These are phyloP conservation scores for Megamerina dolium DNA, from an alignment of 2,888 invertebrate species.

Conservation along the genomic window DNA sequence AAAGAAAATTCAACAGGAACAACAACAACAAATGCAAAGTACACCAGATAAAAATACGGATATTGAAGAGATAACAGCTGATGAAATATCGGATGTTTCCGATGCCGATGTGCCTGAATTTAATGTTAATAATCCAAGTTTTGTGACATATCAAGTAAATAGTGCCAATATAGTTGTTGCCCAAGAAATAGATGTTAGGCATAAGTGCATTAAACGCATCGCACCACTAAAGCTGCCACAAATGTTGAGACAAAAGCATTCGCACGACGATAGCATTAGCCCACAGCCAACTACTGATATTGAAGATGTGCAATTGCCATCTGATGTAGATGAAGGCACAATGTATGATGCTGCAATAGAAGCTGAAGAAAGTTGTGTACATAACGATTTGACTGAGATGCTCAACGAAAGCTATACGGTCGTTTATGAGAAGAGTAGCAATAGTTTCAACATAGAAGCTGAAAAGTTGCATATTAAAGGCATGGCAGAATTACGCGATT, in stretches of 20 bases:
- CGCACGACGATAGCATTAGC: slow-evolving; percentile 12
- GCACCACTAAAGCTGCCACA: slow-evolving; percentile 14
- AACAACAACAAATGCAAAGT: slow-evolving; percentile 9
- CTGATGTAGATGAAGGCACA: slow-evolving; percentile 49
- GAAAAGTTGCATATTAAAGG: slow-evolving; percentile 54
- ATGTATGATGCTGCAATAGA: slow-evolving; percentile 34
- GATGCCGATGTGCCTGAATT: slow-evolving; percentile 23
- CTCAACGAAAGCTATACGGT: slow-evolving; percentile 50
- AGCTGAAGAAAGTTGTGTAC: slow-evolving; percentile 22
- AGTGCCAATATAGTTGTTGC: slow-evolving; percentile 21
- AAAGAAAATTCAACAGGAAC: slow-evolving; percentile 1
- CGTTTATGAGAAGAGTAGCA: slow-evolving; percentile 49
- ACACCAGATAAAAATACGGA: slow-evolving; percentile 40
- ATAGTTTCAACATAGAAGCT: slow-evolving; percentile 49
- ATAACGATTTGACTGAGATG: slow-evolving; percentile 45
- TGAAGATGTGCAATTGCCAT: slow-evolving; percentile 50
- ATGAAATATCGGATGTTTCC: slow-evolving; percentile 37
- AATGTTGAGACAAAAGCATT: background rate
- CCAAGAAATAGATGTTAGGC: slow-evolving; percentile 14
- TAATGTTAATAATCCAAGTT: slow-evolving; percentile 16
- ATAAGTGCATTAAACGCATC: slow-evolving; percentile 13
- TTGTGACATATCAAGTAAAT: slow-evolving; percentile 23
- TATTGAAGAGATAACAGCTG: slow-evolving; percentile 49
- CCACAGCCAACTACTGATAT: slow-evolving; percentile 42
- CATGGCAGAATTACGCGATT: slow-evolving; percentile 46